These are phyloP conservation scores for Phortica okadai DNA, from an alignment of 2,888 invertebrate genomes.

Conservation along the genomic window DNA sequence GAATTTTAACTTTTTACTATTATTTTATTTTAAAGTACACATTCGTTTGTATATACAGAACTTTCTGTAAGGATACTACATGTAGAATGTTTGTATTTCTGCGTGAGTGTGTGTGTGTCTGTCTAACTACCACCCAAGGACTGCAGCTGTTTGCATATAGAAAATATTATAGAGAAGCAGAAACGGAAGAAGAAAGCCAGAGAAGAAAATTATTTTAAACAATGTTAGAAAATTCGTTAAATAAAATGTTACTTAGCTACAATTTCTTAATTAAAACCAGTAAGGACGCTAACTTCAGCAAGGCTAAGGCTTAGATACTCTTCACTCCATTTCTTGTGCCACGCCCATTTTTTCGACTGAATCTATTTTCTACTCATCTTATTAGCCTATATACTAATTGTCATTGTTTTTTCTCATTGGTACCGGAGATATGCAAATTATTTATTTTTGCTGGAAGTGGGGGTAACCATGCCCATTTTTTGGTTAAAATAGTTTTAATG, in stretches of 20 bases:
- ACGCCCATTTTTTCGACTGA: too few species aligned
- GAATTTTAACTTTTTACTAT: conserved; percentile 74
- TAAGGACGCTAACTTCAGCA: too few species aligned
- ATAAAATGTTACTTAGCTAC: conserved; percentile 34
- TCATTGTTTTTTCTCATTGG: too few species aligned
- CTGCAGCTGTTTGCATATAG: conserved; percentile 49
- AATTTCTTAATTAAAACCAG: conserved; percentile 61
- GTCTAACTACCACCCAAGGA: conserved; percentile 38
- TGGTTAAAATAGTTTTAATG: too few species aligned
- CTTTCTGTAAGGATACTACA: conserved; percentile 51
- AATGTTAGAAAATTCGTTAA: conserved; percentile 49
- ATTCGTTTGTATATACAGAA: conserved; percentile 47
- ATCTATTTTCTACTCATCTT: too few species aligned
- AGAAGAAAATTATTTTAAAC: neutral
- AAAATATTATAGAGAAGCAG: conserved; percentile 28
- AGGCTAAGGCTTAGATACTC: too few species aligned
- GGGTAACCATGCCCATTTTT: too few species aligned
- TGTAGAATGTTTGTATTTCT: neutral
- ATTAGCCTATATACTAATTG: too few species aligned
- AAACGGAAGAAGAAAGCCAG: conserved; percentile 37
- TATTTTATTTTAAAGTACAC: conserved; percentile 70
- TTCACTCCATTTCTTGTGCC: too few species aligned
- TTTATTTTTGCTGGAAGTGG: too few species aligned
- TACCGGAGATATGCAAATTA: too few species aligned
- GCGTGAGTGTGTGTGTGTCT: conserved; percentile 32